phyloP scores from a whole-genome alignment of 1,140 invertebrate genomes.

The Bombus terrestris region DNA sequence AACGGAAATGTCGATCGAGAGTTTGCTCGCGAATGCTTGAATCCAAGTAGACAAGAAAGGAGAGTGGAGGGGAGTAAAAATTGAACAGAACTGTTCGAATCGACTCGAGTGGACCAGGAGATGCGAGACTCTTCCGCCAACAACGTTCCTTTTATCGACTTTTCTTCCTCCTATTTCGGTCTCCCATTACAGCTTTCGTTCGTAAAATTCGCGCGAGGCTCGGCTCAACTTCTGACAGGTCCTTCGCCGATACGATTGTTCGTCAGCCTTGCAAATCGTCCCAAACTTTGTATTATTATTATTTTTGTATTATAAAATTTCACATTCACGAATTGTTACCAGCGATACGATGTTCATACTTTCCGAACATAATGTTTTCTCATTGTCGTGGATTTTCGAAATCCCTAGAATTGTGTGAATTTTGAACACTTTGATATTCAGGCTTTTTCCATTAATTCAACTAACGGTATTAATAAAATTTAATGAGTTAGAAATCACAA shows the following conservation, averaged over 20 bases:
- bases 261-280: neutral
- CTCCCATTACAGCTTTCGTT: neutral
- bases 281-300: neutral
- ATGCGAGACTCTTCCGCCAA: neutral
- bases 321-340: neutral
- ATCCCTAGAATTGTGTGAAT: neutral
- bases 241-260: neutral
- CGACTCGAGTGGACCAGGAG: neutral
- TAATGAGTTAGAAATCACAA: too few species aligned
- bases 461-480: too few species aligned
- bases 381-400: neutral
- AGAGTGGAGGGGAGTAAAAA: neutral
- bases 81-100: slow-evolving; percentile 4
- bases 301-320: neutral
- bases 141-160: slow-evolving; percentile 21
- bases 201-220: neutral
- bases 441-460: too few species aligned
- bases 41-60: too few species aligned
- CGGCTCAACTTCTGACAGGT: neutral
- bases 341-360: neutral
- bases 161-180: neutral
- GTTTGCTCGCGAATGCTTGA: neutral
- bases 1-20: neutral
- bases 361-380: too few species aligned
- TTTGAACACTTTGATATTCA: too few species aligned